Evolutionary conservation across 2,113 vertebrate genomes (phyloP), one percentile per base, ranked within the genome.

Genomic region (Neolamprologus kungweensis): DNA sequence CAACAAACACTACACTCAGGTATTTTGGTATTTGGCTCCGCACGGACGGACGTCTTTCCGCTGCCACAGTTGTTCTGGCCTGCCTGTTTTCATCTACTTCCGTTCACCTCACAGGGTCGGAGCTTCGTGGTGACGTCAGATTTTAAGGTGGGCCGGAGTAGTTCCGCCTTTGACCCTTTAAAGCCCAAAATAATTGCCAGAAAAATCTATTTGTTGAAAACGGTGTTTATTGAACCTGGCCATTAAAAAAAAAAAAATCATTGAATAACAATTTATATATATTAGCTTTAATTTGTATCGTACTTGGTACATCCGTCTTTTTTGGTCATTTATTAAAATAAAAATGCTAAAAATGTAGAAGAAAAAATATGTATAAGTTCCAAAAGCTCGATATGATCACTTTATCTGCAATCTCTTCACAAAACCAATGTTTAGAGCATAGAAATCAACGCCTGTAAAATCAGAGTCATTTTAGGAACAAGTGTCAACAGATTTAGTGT

Each of bases 41-140:
- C 7, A 7, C 9, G 14, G 11, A 40, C 33, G 9, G 16, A 16
- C 37, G 79, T 89, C n/a, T 90, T 85, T 87, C 45, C 4, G 50
- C 81, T 81, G 81, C 75, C 83, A 83, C 53, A 83, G 42, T 9
- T 40, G 7, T 45, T 68, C 65, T 82, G 75, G 91, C 89, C 93
- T 92, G 13, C 6, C 28, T 75, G 45, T 87, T 92, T 85, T 58
- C 82, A 31, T 55, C 87, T 54, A 95, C 94, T 96, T 96, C 96
- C 96, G 91, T 65, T 88, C 3, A 57, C 51, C 37, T 79, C 81
- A 10, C 9, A 26, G 2, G 31, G 93, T 88, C 81, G 87, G 85
- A 9, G 63, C 75, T 37, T 2, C 0, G 1, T 2, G 2, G 2
- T 92, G 84, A 91, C 86, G 93, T 57, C 7, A 68, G 2, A 0